phyloP scores from a whole-genome alignment of 1,140 invertebrate genomes.

The Caenorhabditis inopinata region DNA sequence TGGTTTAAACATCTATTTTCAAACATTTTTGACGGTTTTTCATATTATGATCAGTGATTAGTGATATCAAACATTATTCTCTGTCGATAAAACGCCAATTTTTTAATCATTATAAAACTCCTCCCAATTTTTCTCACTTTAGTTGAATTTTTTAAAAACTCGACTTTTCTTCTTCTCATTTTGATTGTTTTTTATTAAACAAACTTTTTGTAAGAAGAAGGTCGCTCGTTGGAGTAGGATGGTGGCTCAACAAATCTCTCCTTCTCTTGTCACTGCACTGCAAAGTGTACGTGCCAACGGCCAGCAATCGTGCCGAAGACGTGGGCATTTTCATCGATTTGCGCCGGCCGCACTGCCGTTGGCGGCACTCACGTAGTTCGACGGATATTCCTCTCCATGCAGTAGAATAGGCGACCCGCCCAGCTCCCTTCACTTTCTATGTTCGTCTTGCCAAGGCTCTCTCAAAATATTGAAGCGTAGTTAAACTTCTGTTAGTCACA shows the following conservation, averaged over 20 bases:
- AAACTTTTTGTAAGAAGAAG: not conserved
- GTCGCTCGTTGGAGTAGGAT: not conserved
- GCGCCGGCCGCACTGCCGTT: not conserved
- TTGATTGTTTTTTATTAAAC: not conserved
- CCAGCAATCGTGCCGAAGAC: constrained; percentile 20
- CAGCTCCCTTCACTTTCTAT: constrained; percentile 16
- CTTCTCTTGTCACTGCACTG: constrained; percentile 4
- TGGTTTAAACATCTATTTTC: too few species aligned
- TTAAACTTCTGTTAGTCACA: not conserved
- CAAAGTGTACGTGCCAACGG: constrained; percentile 2
- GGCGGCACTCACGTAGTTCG: not conserved
- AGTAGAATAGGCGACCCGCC: not conserved
- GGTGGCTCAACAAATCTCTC: not conserved
- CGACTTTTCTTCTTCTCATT: not conserved
- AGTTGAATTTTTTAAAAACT: not conserved
- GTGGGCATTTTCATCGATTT: constrained; percentile 17
- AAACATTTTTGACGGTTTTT: too few species aligned
- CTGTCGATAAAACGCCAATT: not conserved
- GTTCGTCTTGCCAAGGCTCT: not conserved
- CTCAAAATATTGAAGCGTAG: not conserved
- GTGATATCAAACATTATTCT: constrained; percentile 13
- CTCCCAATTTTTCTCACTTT: not conserved
- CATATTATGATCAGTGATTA: constrained; percentile 9
- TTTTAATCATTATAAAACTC: not conserved
- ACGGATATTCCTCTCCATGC: not conserved